Evolutionary conservation across 1,140 invertebrate genomes (phyloP), one percentile per base, ranked within the genome.

Genomic region (Doryteuthis pealeii): DNA sequence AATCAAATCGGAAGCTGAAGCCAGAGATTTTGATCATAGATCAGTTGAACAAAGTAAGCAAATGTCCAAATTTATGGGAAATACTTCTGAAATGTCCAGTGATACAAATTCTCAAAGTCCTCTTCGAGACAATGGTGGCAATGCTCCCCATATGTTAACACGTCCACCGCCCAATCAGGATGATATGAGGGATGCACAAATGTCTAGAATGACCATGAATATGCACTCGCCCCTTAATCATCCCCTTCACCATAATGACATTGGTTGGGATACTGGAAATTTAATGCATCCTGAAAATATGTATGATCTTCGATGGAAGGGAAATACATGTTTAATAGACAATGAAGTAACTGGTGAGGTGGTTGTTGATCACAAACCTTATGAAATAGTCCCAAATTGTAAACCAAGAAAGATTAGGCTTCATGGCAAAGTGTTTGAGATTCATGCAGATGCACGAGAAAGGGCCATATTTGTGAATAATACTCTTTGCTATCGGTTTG

Each of bases 321-420:
- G 71, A 28, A 76, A 77, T 76, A 49, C 33, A 70, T 74, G 73
- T 30, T 32, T 81, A 22, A 30, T 77, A 22, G 70, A 69, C 26
- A 72, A 65, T 32, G 77, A 81, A 43, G 72, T 78, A 22, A 77
- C 54, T 26, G 83, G 85, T 75, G 83, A 86, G 72, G 76, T 87
- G 77, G 82, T 86, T 54, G 81, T 87, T 75, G 85, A 86, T 77
- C 80, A 80, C 22, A 83, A 81, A 74, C 81, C 81, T 43, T 86
- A 77, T 80, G 80, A 82, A 73, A 75, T 86, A 4, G 78, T 76
- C 68, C 72, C 83, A 62, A 83, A 80, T 22, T 77, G 72, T 30
- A 78, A 79, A 40, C 77, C 79, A 26, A 79, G 80, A 45, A 79
- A 76, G 28, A 78, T 87, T 26, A 71, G 31, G 14, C 18, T 65